Percentiles rank a stretch among this genome's conserved stretches.
Evolutionary conservation across 2,888 invertebrate species (phyloP).

Genomic region (Neoaliturus tenellus): DNA sequence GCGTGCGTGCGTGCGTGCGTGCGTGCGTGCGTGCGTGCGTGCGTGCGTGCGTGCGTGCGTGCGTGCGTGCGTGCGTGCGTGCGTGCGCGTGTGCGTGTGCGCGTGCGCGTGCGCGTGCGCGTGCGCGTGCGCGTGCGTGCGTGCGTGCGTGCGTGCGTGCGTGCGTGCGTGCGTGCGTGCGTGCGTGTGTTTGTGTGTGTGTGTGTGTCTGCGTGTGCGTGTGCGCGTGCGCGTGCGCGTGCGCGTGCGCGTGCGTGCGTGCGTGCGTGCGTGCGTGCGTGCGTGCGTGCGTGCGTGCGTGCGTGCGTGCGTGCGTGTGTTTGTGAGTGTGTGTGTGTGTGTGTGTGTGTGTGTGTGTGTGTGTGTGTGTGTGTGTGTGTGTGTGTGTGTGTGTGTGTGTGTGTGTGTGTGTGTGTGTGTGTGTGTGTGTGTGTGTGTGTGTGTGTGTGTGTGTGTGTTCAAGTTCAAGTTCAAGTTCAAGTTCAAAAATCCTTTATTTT

Average conservation of each 20-base stretch:
- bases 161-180: slow-evolving; percentile 14
- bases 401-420: too few relatives aligned
- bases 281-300: slow-evolving; percentile 15
- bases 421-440: too few relatives aligned
- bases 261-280: slow-evolving; percentile 1
- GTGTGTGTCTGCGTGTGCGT: slow-evolving; percentile 14
- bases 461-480: too few relatives aligned
- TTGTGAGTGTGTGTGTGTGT: too few relatives aligned
- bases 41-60: slow-evolving; percentile 19
- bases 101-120: slow-evolving; percentile 13
- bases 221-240: neutral
- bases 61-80: slow-evolving; percentile 29
- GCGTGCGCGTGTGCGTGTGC: slow-evolving; percentile 13
- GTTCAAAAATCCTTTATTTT: too few relatives aligned
- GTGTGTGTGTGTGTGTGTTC: too few relatives aligned
- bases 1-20: slow-evolving; percentile 29
- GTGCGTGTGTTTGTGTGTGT: too few relatives aligned
- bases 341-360: too few relatives aligned
- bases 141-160: slow-evolving; percentile 13
- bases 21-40: slow-evolving; percentile 29
- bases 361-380: too few relatives aligned
- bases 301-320: too few relatives aligned
- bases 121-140: slow-evolving; percentile 18
- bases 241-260: slow-evolving; percentile 8
- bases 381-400: too few relatives aligned